These are phyloP conservation scores for Noturus placidus DNA, from an alignment of 2,113 vertebrate species.

Conservation along the genomic window DNA sequence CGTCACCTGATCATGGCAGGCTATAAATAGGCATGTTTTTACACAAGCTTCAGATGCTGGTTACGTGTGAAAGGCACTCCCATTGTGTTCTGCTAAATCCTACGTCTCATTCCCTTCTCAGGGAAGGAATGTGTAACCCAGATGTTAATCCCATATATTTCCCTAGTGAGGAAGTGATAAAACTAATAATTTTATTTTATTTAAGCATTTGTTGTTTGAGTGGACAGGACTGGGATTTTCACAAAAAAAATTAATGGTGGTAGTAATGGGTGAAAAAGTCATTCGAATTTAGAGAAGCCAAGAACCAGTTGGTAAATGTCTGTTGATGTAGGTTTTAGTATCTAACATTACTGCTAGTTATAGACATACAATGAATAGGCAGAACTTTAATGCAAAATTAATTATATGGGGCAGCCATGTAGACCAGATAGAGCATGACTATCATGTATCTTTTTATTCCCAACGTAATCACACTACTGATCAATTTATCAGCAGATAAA, in stretches of 20 bases:
- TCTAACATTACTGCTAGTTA: neutral
- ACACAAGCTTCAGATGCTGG: too few relatives aligned
- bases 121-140: too few relatives aligned
- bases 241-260: neutral
- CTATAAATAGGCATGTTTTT: too few relatives aligned
- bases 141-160: neutral
- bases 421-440: neutral
- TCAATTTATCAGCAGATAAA: conserved; percentile 19
- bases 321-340: neutral
- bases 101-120: too few relatives aligned
- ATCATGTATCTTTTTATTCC: neutral
- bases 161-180: neutral
- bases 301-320: neutral
- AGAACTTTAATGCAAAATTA: neutral
- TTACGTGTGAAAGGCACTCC: too few relatives aligned
- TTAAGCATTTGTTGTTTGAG: neutral
- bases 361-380: neutral
- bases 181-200: neutral
- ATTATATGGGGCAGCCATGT: neutral
- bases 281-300: neutral
- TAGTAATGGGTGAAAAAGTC: neutral
- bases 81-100: too few relatives aligned
- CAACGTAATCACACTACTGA: neutral
- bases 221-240: neutral
- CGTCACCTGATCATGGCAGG: too few relatives aligned